Evolutionary conservation across 2,113 vertebrate species (phyloP).

Genomic region (Amia ocellicauda): DNA sequence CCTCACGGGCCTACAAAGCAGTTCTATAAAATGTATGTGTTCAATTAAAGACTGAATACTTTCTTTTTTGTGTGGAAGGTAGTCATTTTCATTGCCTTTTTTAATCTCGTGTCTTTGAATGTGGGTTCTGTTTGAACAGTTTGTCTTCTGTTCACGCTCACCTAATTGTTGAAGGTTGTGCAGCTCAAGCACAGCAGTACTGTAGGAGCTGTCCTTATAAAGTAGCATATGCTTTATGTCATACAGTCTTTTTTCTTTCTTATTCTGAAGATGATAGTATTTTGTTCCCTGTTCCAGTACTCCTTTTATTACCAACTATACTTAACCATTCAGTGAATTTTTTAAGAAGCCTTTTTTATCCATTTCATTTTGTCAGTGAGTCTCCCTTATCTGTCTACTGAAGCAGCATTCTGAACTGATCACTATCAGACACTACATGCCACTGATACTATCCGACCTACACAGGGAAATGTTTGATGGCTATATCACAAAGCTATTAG

Average conservation of each 20-base stretch:
- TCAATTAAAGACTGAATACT: too few species aligned
- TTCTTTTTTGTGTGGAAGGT: too few species aligned
- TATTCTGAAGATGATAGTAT: constrained; percentile 11
- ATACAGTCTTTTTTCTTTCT: background rate
- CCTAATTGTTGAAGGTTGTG: background rate
- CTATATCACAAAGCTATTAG: background rate
- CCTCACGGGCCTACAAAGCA: too few species aligned
- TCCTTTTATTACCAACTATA: constrained; percentile 12
- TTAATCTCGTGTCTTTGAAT: background rate
- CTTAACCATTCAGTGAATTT: constrained; percentile 25
- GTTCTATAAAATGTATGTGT: too few species aligned
- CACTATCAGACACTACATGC: constrained; percentile 24
- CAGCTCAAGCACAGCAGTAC: background rate
- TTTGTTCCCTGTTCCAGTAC: background rate
- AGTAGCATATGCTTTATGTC: constrained; percentile 11
- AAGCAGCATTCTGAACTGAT: constrained; percentile 19
- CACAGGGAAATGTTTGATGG: background rate
- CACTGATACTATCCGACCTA: constrained; percentile 10
- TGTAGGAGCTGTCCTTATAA: constrained; percentile 9
- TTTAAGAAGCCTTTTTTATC: constrained; percentile 19
- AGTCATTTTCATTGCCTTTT: too few species aligned
- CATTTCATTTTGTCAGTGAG: constrained; percentile 17
- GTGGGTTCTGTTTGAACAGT: background rate
- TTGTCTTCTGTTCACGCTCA: background rate
- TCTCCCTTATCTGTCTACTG: constrained; percentile 21